A percentile compares a stretch with the other conserved stretches of the same genome.
phyloP scores from a whole-genome alignment of 2,888 invertebrate genomes.

The Euplagia quadripunctaria region DNA sequence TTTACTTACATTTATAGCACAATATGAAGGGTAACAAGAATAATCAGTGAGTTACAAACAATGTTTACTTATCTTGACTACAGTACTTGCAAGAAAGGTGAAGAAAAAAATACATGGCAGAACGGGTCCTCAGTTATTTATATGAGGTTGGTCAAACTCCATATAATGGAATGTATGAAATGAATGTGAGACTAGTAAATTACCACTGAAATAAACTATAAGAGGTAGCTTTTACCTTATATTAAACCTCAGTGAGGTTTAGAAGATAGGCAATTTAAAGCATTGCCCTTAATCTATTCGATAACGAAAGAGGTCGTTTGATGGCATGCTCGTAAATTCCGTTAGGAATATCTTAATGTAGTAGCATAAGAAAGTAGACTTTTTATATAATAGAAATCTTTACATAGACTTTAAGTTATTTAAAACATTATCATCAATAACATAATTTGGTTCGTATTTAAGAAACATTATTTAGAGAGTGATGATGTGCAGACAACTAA shows the following conservation, averaged over 20 bases:
- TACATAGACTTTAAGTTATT: background rate
- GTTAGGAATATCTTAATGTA: too few species aligned
- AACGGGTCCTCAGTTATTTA: constrained; percentile 24
- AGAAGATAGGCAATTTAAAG: background rate
- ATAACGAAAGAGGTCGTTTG: background rate
- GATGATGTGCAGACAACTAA: too few species aligned
- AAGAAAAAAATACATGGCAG: constrained; percentile 13
- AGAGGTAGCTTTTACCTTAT: constrained; percentile 13
- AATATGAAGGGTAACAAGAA: too few species aligned
- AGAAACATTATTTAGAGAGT: background rate
- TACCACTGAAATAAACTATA: constrained; percentile 13
- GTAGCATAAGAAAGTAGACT: background rate
- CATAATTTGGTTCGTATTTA: background rate
- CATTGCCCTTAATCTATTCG: constrained; percentile 5
- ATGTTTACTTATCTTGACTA: too few species aligned
- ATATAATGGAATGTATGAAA: constrained; percentile 38
- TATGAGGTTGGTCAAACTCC: constrained; percentile 22
- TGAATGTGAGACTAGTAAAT: constrained; percentile 33
- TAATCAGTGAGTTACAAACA: too few species aligned
- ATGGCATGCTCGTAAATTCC: background rate
- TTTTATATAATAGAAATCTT: background rate
- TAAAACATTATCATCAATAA: background rate
- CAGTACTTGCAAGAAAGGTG: too few species aligned
- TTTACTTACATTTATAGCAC: too few species aligned
- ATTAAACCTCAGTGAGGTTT: constrained; percentile 1